A percentile compares a stretch with the other conserved stretches of the same genome.
These are phyloP conservation scores for Orthonevra nobilis DNA, from an alignment of 2,888 invertebrate genomes.

Conservation along the genomic window DNA sequence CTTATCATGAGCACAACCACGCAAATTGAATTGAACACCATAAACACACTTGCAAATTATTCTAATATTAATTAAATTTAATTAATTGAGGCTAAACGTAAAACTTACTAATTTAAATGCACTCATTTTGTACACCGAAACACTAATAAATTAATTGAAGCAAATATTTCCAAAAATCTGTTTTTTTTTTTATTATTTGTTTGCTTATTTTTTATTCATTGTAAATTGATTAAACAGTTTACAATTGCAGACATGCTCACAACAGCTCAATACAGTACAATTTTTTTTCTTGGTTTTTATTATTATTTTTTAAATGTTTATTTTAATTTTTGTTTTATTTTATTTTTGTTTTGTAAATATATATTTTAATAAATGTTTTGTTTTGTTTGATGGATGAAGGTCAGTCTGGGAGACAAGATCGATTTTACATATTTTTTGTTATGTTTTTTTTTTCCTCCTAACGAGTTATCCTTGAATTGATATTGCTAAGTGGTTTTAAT, in stretches of 20 bases:
- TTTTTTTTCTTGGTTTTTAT: slow-evolving; percentile 15
- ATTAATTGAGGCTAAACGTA: slow-evolving; percentile 1
- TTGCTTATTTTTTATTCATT: background rate
- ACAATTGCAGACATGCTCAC: no score
- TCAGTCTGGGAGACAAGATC: slow-evolving; percentile 1
- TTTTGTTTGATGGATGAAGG: slow-evolving; percentile 21
- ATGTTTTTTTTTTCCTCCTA: no score
- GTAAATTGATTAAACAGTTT: background rate
- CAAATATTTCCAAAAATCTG: background rate
- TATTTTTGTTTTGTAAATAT: slow-evolving; percentile 39
- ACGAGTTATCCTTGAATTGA: no score
- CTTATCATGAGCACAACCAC: no score
- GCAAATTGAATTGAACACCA: no score
- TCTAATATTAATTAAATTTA: no score
- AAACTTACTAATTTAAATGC: background rate
- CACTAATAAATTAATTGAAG: background rate
- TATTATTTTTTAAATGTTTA: slow-evolving; percentile 5
- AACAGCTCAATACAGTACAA: background rate
- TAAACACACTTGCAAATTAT: no score
- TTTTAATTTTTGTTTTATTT: slow-evolving; percentile 13
- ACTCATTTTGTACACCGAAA: background rate
- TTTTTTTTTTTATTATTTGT: background rate
- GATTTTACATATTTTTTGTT: no score
- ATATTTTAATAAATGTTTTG: slow-evolving; percentile 23
- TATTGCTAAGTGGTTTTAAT: no score